Evolutionary conservation across 1,140 invertebrate species (phyloP).

Genomic region (Neotoxoptera formosana): DNA sequence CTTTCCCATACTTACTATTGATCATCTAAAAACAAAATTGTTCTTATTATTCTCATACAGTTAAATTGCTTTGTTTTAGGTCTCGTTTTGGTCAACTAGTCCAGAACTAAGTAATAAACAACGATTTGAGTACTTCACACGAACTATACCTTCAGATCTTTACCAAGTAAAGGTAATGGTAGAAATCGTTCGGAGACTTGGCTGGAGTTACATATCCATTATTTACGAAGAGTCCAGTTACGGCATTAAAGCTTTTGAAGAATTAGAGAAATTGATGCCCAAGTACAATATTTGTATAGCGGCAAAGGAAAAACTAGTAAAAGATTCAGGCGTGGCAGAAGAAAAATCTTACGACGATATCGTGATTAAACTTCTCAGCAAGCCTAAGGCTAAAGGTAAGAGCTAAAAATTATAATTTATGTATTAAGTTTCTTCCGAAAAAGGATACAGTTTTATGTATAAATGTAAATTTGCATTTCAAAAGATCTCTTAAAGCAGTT

Average conservation of each 20-base stretch:
- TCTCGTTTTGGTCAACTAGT: slow-evolving; percentile 95
- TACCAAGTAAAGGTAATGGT: slow-evolving; percentile 96
- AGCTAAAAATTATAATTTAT: background rate
- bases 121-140: slow-evolving; percentile 92
- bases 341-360: slow-evolving; percentile 88
- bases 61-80: slow-evolving; percentile 65
- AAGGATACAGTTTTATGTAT: background rate
- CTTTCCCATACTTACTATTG: background rate
- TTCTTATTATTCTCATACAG: background rate
- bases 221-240: slow-evolving; percentile 97
- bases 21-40: background rate
- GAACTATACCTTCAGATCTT: slow-evolving; percentile 94
- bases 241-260: slow-evolving; percentile 94
- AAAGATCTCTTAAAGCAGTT: background rate
- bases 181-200: slow-evolving; percentile 84
- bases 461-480: background rate
- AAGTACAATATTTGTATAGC: slow-evolving; percentile 90
- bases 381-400: slow-evolving; percentile 85
- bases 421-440: background rate
- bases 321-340: slow-evolving; percentile 92
- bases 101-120: slow-evolving; percentile 94
- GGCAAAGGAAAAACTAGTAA: slow-evolving; percentile 90
- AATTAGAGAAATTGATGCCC: slow-evolving; percentile 83
- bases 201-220: slow-evolving; percentile 94
- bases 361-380: slow-evolving; percentile 81